Conservation (phyloP, 2,797 vertebrate genomes). For the Pantherophis alleghaniensis region DNA sequence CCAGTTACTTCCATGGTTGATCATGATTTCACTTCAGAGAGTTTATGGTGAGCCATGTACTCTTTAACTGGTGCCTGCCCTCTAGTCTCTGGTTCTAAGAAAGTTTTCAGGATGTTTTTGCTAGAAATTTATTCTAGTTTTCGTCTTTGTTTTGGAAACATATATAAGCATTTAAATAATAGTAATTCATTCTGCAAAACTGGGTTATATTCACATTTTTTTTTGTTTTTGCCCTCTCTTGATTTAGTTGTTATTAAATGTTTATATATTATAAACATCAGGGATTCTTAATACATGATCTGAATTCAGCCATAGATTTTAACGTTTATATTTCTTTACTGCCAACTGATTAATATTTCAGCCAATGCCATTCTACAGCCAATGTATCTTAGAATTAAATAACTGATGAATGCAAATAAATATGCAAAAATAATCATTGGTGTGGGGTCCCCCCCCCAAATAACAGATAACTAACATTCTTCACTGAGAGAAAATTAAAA, state of each 20-base stretch:
- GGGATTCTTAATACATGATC: background rate
- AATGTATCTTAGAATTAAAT: background rate
- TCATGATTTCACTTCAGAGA: background rate
- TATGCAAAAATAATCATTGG: background rate
- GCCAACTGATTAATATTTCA: background rate
- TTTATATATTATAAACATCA: too few relatives aligned
- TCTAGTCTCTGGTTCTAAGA: background rate
- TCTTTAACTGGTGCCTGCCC: background rate
- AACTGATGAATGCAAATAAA: background rate
- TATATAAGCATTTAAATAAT: background rate
- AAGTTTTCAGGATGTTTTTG: background rate
- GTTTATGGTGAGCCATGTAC: background rate
- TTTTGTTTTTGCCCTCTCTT: background rate
- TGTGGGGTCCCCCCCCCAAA: background rate
- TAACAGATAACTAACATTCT: too few relatives aligned
- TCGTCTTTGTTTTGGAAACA: background rate
- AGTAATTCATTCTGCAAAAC: background rate
- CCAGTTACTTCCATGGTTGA: background rate
- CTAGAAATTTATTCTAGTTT: background rate
- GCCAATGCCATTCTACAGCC: background rate
- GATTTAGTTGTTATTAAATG: background rate
- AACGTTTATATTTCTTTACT: background rate
- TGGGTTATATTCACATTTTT: background rate
- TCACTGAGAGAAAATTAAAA: background rate
- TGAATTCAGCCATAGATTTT: background rate